These are phyloP conservation scores for Chironomus striatipennis DNA, from an alignment of 1,140 invertebrate genomes.

Conservation along the genomic window DNA sequence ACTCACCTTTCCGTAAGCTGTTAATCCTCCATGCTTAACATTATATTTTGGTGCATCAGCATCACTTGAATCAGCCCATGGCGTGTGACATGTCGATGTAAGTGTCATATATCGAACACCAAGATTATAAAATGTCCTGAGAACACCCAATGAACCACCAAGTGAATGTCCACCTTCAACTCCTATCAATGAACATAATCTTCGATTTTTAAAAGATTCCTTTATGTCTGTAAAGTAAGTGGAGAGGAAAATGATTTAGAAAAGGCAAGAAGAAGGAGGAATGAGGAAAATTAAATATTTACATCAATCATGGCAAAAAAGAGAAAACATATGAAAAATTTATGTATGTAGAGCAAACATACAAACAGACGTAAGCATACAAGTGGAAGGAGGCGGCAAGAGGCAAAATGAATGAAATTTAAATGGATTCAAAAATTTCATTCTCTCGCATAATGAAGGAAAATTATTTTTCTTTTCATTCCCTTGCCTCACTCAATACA, in stretches of 20 bases:
- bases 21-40: constrained; percentile 54
- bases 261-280: too few relatives aligned
- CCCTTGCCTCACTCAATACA: background rate
- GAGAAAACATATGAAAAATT: background rate
- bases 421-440: background rate
- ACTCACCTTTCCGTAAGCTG: constrained; percentile 60
- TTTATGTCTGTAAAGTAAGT: constrained; percentile 54
- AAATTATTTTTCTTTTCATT: background rate
- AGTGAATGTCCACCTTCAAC: constrained; percentile 75
- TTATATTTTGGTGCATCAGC: constrained; percentile 49
- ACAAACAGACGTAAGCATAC: too few relatives aligned
- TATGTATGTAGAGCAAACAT: too few relatives aligned
- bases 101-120: constrained; percentile 73
- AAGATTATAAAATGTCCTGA: constrained; percentile 64
- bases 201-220: constrained; percentile 55
- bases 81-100: constrained; percentile 73
- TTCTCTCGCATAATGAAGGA: background rate
- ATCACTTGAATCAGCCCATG: constrained; percentile 65
- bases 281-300: background rate
- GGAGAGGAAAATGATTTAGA: too few relatives aligned
- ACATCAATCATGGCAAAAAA: background rate
- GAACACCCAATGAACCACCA: constrained; percentile 61
- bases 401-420: too few relatives aligned
- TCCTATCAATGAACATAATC: constrained; percentile 66
- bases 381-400: too few relatives aligned